Evolutionary conservation across 30 jellyfish, hydroid and myxozoan species (phyloP).

Genomic region (Catostylus mosaicus): DNA sequence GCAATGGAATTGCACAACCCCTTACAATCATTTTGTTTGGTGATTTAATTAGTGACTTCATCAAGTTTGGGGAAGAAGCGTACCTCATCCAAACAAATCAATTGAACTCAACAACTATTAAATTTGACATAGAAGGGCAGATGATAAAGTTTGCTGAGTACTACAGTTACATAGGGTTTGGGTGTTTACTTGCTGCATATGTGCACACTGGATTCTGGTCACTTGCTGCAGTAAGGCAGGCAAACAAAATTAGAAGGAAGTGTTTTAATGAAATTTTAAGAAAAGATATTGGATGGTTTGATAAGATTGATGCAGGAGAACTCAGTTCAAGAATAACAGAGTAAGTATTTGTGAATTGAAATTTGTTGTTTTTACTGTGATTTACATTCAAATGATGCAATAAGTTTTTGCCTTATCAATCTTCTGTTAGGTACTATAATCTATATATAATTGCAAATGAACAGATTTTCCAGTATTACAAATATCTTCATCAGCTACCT

Average conservation of each 20-base stretch:
- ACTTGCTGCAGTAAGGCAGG: constrained; percentile 78
- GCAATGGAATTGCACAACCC: constrained; percentile 93
- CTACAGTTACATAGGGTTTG: constrained; percentile 60
- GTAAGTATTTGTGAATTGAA: constrained; percentile 35
- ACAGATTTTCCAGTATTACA: too few relatives aligned
- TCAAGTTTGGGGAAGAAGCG: constrained; percentile 33
- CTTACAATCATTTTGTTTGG: constrained; percentile 84
- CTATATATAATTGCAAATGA: too few relatives aligned
- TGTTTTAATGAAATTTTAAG: constrained; percentile 63
- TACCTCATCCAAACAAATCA: background rate
- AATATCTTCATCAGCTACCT: too few relatives aligned
- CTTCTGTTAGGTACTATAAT: too few relatives aligned
- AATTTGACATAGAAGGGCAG: constrained; percentile 66
- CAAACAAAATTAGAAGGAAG: constrained; percentile 54
- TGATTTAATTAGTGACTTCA: constrained; percentile 77
- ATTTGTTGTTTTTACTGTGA: too few relatives aligned
- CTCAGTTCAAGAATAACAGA: constrained; percentile 80
- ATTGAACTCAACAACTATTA: background rate
- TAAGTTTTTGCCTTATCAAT: too few relatives aligned
- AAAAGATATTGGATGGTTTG: constrained; percentile 93
- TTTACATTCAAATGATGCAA: too few relatives aligned
- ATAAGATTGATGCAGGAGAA: constrained; percentile 78
- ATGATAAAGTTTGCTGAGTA: constrained; percentile 83
- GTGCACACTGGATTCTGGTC: constrained; percentile 89
- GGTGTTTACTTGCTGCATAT: constrained; percentile 64